Conservation (phyloP, 2,888 invertebrate genomes). For the Chalcosyrphus nemorum region DNA sequence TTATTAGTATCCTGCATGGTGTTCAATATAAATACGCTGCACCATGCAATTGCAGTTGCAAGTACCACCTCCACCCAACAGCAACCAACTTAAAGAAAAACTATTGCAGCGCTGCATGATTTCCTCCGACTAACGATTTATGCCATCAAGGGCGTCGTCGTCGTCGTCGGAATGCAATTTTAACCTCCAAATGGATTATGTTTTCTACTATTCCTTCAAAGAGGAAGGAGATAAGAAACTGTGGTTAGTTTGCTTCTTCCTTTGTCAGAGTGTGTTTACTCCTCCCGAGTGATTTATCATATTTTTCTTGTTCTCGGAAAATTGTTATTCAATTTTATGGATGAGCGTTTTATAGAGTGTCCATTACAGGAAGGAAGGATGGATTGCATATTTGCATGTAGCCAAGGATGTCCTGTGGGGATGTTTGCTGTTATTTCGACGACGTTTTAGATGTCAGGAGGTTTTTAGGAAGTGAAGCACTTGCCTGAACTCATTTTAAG, state of each 20-base stretch:
- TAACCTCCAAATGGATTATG: constrained; percentile 30
- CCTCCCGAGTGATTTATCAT: constrained; percentile 51
- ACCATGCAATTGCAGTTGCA: constrained; percentile 40
- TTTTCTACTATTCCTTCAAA: background rate
- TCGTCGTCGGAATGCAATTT: constrained; percentile 59
- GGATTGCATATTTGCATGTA: background rate
- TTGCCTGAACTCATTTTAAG: too few species aligned
- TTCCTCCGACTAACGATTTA: constrained; percentile 51
- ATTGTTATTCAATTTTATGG: constrained; percentile 50
- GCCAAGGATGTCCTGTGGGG: background rate
- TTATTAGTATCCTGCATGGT: constrained; percentile 17
- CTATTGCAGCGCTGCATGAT: constrained; percentile 36
- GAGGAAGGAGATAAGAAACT: background rate
- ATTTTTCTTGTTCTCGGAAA: constrained; percentile 31
- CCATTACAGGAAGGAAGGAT: background rate
- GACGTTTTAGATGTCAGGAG: too few species aligned
- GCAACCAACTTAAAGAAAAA: constrained; percentile 18
- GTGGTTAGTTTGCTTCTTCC: constrained; percentile 1
- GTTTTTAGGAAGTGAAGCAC: too few species aligned
- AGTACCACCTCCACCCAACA: constrained; percentile 30
- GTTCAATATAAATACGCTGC: constrained; percentile 6
- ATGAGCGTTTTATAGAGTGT: constrained; percentile 1
- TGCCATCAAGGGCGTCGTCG: constrained; percentile 65
- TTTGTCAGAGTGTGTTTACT: constrained; percentile 29
- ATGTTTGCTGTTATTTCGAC: too few species aligned